Base-by-base conservation (phyloP, 1,140 invertebrate species). In the Orussus abietinus region DNA sequence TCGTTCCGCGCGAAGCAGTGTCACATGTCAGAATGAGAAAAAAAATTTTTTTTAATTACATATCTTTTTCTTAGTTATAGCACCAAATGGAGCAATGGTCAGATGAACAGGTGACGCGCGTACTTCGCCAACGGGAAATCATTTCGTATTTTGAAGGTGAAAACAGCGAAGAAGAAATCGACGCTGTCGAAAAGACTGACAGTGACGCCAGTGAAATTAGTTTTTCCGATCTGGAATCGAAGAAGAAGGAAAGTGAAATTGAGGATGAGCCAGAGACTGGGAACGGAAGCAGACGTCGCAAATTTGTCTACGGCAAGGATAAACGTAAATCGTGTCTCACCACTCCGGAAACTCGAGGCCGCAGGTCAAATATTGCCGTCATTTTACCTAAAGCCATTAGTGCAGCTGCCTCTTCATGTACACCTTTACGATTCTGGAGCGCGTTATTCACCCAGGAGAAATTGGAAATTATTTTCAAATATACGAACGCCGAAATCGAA, bases 81-180 rank as follows among this genome's bases (percentile, higher is more conserved):
- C 9, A 12, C n/a, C 4, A 30, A 39, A 29, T 29, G 38, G 19
- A 39, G 7, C 38, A 12, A 30, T n/a, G 22, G 6, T 17, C 12
- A 14, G n/a, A 7, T 29, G 26, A 39, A 13, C 7, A 40, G 13
- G 12, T 40, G 1, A 18, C 25, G 21, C 12, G 38, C 11, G 14
- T 19, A 2, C 38, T 40, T 5, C 22, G 38, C 12, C 4, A 14
- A 30, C 11, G 10, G 9, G 13, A 29, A 31, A 18, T 30, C 29
- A 17, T 30, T 29, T 17, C 12, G 17, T 19, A 31, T 41, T 41
- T 41, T 32, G 38, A 20, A 3, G 38, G 18, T 21, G 38, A 41
- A 9, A n/a, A 32, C 15, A 41, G 38, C 17, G 38, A 41, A 19
- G 38, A 41, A 1, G 38, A 41, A 14, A 20, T 32, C 15, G 38